Conservation (phyloP, 2,797 vertebrate species). For the Melanotaenia trifasciata region DNA sequence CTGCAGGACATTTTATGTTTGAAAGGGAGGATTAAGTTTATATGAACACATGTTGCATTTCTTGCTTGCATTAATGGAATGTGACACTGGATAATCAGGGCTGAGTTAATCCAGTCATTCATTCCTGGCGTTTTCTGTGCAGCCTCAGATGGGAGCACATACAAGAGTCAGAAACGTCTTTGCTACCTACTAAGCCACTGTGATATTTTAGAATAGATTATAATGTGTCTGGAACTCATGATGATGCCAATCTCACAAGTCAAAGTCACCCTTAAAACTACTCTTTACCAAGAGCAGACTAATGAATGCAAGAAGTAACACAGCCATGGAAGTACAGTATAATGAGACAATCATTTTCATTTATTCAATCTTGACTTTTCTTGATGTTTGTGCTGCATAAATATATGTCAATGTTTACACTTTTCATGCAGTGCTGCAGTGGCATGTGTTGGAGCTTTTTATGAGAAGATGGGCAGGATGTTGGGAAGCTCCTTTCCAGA, state of each 20-base stretch:
- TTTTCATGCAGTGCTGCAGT: conserved; percentile 90
- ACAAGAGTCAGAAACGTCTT: fast-evolving
- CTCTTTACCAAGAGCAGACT: not conserved
- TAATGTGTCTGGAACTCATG: not conserved
- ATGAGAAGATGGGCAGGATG: conserved; percentile 99
- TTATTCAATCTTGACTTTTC: not conserved
- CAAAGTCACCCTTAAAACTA: not conserved
- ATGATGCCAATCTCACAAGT: not conserved
- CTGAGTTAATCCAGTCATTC: not conserved
- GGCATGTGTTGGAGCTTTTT: conserved; percentile 97
- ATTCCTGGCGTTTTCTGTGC: not conserved
- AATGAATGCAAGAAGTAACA: not conserved
- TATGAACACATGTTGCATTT: conserved; percentile 35
- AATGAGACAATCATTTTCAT: not conserved
- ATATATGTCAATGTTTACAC: not conserved
- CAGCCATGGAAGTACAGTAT: not conserved
- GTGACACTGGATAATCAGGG: conserved; percentile 14
- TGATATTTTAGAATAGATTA: not conserved
- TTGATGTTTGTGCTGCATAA: not conserved
- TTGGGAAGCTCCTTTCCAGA: conserved; percentile 98
- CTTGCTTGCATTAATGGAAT: conserved; percentile 35
- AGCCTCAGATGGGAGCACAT: not conserved
- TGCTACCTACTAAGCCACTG: not conserved
- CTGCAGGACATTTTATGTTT: conserved; percentile 53
- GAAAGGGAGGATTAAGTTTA: conserved; percentile 63